Base-by-base conservation (phyloP, 2,888 invertebrate genomes). In the Apantesis nais region DNA sequence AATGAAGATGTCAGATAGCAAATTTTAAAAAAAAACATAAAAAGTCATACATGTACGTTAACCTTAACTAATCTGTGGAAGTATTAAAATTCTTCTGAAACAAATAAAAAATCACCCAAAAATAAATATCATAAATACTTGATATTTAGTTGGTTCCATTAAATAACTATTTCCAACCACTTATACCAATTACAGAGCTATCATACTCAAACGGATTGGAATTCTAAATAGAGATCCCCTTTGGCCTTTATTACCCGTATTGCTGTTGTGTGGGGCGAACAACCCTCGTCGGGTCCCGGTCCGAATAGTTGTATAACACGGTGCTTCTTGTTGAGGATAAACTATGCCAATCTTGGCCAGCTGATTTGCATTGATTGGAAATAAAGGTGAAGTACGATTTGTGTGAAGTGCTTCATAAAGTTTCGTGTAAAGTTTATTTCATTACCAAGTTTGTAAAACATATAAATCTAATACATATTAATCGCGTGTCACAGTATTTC, bases 281-380 rank as follows among this genome's bases (percentile, higher is more conserved):
- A 48, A 34, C 34, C 22, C 62, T 64, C 67, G 66, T 71, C 66
- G 71, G 75, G 58, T 67, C 74, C 72, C 68, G 72, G 75, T 77
- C 74, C 77, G 73, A 81, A 82, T 83, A 80, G 73, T 83, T 79
- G 76, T 81, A 74, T 77, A 79, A 78, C 77, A 81, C 65, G 74
- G 69, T 73, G 72, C 74, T 62, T 61, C 63, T 66, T 62, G 72
- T 73, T 68, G 52, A 65, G 61, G 65, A 67, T 74, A 66, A 81
- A 83, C 82, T 82, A 79, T 83, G 76, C 74, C 79, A 76, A 81
- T 83, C 76, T 77, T 73, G 79, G 16, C 11, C n/a, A 16, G n/a
- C 55, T 63, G 66, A 68, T 72, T 62, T 61, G 73, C 63, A 60
- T 68, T 77, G 75, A 81, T 79, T 75, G 75, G 72, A 60, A 58